A percentile compares a stretch with the other conserved stretches of the same genome.
Conservation (phyloP, 2,888 invertebrate genomes). For the Petrolisthes manimaculis region DNA sequence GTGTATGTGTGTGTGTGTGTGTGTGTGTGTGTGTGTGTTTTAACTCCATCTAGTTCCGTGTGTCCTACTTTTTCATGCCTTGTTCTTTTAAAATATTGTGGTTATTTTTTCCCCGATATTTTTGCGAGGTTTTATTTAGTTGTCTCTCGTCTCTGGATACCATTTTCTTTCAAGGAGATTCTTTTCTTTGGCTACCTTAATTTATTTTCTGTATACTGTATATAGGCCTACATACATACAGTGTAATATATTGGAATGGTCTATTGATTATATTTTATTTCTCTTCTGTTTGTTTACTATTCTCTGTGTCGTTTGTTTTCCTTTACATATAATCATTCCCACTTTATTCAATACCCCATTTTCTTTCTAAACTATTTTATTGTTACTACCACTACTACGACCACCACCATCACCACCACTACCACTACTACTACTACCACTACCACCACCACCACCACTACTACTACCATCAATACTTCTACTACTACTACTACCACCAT, state of each 20-base stretch:
- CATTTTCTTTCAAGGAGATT: too few species aligned
- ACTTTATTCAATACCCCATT: background rate
- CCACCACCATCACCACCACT: too few species aligned
- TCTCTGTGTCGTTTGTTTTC: background rate
- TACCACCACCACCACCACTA: background rate
- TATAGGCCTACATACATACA: too few species aligned
- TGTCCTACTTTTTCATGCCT: too few species aligned
- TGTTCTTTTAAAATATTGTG: too few species aligned
- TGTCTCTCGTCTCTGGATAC: too few species aligned
- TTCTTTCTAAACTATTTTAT: background rate
- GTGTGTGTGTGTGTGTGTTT: constrained; percentile 24
- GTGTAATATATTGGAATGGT: too few species aligned
- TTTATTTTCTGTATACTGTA: too few species aligned
- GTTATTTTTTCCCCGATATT: too few species aligned
- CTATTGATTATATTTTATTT: background rate
- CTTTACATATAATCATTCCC: background rate
- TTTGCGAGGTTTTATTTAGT: too few species aligned
- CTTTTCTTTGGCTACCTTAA: too few species aligned
- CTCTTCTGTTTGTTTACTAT: background rate
- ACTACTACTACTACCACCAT: constrained; percentile 9
- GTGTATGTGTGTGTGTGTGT: constrained; percentile 33
- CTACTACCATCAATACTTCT: background rate
- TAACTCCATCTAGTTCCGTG: background rate
- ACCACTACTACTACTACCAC: background rate
- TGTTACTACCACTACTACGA: background rate